A percentile compares a stretch with the other conserved stretches of the same genome.
phyloP scores from a whole-genome alignment of 2,797 vertebrate genomes.

The Mus spretus region DNA sequence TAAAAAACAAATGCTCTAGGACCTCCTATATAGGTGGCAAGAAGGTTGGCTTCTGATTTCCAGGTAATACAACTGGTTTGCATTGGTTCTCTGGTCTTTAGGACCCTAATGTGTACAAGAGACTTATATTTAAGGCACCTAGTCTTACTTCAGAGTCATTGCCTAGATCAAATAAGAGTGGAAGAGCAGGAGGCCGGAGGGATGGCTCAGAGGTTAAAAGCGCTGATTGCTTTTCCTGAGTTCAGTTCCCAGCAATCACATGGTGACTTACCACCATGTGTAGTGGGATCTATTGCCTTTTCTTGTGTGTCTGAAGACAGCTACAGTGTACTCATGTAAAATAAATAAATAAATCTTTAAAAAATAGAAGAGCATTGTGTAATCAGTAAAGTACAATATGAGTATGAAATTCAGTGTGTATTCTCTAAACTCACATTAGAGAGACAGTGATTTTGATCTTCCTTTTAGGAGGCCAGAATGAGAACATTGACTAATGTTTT shows the following conservation, averaged over 20 bases:
- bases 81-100: background rate
- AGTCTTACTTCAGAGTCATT: background rate
- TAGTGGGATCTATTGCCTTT: background rate
- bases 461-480: background rate
- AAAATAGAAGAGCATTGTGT: background rate
- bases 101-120: background rate
- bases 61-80: background rate
- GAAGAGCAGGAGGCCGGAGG: background rate
- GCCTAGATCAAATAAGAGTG: conserved; percentile 8
- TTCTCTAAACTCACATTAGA: background rate
- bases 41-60: conserved; percentile 26
- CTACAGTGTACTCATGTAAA: background rate
- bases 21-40: background rate
- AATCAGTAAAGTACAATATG: background rate
- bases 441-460: conserved; percentile 31
- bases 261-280: background rate
- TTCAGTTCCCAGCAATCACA: background rate
- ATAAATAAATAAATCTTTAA: background rate
- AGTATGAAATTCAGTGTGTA: background rate
- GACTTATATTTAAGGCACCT: background rate
- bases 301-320: background rate
- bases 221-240: background rate
- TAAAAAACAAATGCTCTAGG: conserved; percentile 25
- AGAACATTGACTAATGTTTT: conserved; percentile 28
- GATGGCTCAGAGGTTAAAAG: background rate